Evolutionary conservation across 2,888 invertebrate genomes (phyloP).

Genomic region (Sthenelais limicola): DNA sequence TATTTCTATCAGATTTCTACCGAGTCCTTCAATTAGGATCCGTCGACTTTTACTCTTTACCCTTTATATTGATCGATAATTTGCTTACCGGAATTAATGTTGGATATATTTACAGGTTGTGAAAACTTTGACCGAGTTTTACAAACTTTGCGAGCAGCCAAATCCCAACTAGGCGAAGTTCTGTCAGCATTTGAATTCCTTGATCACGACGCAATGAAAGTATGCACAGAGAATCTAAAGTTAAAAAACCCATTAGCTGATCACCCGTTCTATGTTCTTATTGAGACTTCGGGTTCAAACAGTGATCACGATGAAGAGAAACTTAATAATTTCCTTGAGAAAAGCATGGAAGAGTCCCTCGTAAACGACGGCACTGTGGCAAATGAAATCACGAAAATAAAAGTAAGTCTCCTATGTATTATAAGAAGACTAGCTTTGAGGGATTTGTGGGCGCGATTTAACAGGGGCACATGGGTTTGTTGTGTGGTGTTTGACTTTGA

Average conservation of each 20-base stretch:
- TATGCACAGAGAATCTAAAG: conserved; percentile 77
- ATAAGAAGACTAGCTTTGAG: too few species aligned
- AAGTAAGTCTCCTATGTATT: too few species aligned
- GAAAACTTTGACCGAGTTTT: conserved; percentile 85
- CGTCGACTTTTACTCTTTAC: too few species aligned
- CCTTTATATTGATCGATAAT: too few species aligned
- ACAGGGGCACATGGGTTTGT: too few species aligned
- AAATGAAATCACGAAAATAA: conserved; percentile 86
- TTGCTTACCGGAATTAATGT: too few species aligned
- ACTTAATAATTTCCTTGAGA: conserved; percentile 83
- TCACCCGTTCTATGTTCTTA: conserved; percentile 68
- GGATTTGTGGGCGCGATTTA: too few species aligned
- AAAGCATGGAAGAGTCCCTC: conserved; percentile 80
- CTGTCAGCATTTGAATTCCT: conserved; percentile 97
- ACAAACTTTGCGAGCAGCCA: conserved; percentile 83
- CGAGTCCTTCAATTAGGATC: too few species aligned
- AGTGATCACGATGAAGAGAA: conserved; percentile 90
- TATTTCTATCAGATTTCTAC: too few species aligned
- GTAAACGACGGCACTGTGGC: conserved; percentile 89
- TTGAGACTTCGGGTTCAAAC: conserved; percentile 81
- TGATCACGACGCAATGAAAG: conserved; percentile 82
- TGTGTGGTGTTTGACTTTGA: too few species aligned
- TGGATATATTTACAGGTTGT: conserved; percentile 79
- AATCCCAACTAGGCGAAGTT: conserved; percentile 86
- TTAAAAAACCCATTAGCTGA: conserved; percentile 73